Percentiles rank a stretch among this genome's conserved stretches.
Conservation (phyloP, 2,797 vertebrate genomes). For the Sebastes aleutianus region DNA sequence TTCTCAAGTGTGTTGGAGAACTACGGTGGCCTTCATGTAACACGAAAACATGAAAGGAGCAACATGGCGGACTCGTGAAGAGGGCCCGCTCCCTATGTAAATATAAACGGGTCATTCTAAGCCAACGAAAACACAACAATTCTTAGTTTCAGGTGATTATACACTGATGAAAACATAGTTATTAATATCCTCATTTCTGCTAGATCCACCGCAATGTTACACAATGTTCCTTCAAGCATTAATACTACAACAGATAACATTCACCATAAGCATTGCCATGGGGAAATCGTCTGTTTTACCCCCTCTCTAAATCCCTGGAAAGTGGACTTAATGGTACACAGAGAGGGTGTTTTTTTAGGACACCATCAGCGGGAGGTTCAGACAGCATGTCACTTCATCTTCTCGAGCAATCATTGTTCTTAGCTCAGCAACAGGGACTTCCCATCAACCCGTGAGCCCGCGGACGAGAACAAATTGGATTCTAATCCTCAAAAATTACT, state of each 20-base stretch:
- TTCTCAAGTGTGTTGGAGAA: too few relatives aligned
- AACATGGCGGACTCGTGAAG: too few relatives aligned
- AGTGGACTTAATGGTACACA: slow-evolving; percentile 22
- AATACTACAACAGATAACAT: not conserved
- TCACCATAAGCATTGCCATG: not conserved
- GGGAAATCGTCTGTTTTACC: slow-evolving; percentile 8
- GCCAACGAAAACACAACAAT: too few relatives aligned
- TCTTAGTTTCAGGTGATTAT: too few relatives aligned
- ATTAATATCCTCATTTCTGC: too few relatives aligned
- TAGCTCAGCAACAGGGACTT: slow-evolving; percentile 32
- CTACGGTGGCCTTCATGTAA: too few relatives aligned
- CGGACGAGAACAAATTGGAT: slow-evolving; percentile 59
- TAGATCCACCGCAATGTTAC: too few relatives aligned
- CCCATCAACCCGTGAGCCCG: slow-evolving; percentile 36
- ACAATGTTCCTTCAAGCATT: not conserved
- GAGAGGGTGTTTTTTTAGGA: slow-evolving; percentile 44
- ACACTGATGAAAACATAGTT: too few relatives aligned
- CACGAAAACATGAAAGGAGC: too few relatives aligned
- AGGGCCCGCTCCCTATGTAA: too few relatives aligned
- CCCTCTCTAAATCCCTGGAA: slow-evolving; percentile 17
- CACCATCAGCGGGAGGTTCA: slow-evolving; percentile 19
- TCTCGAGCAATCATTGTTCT: slow-evolving; percentile 52
- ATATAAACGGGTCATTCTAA: too few relatives aligned
- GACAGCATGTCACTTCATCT: slow-evolving; percentile 54
- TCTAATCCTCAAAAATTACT: slow-evolving; percentile 58